Evolutionary conservation across 2,797 vertebrate species (phyloP), one percentile per base, ranked within the genome.

Genomic region (Acanthurus tractus): DNA sequence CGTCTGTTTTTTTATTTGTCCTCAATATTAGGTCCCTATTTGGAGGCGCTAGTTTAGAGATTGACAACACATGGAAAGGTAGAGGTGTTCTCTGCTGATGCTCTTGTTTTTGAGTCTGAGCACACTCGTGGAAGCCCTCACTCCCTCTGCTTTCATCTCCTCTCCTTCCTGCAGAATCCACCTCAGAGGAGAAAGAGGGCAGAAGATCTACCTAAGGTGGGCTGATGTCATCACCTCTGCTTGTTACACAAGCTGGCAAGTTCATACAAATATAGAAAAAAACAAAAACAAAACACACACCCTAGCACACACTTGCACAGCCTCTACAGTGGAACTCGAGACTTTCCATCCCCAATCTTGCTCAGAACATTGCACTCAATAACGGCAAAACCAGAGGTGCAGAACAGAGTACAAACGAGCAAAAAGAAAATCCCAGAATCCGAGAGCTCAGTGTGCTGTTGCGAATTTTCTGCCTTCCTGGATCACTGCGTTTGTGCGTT

Each of bases 371-470:
- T 79, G 78, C 70, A 82, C 76, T 64, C 79, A 80, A 89, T 90
- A 88, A 87, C 38, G 8, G 25, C 83, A 84, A 82, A 90, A 70
- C 61, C 88, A 82, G 72, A 68, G 80, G 76, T 29, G 81, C 86
- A 89, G 77, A 87, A 78, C 87, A 63, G 77, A 63, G 73, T 55
- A 82, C 79, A 85, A 86, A 87, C 53, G 14, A 81, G 77, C 63
- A 66, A 81, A 34, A 73, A 87, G 75, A 84, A 88, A 90, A 89
- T 87, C 86, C 84, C 83, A 14, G 57, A 89, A 85, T 83, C 84
- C 49, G 44, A 72, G 70, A 75, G 72, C 84, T 88, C 79, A 61
- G 75, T 59, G 70, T 74, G 74, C 80, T 61, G 76, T 76, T 82
- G 62, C 67, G 34, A 87, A 88, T 91, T 83, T 89, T 89, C 87